Evolutionary conservation across 2,888 invertebrate species (phyloP).

Genomic region (Frankliniella fusca): DNA sequence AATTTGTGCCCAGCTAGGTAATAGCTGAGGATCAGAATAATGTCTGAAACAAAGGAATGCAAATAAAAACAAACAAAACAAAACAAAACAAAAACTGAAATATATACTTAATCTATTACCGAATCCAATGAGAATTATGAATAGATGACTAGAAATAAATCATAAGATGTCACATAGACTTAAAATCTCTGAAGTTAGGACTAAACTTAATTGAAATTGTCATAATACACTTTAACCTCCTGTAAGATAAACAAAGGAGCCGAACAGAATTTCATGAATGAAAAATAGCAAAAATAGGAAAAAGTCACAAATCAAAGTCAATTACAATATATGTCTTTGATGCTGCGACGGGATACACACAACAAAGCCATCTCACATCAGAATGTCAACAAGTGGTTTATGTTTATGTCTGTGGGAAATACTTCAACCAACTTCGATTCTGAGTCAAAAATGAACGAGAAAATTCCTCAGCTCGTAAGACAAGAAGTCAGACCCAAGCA

Average conservation of each 20-base stretch:
- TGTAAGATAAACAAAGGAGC: not conserved
- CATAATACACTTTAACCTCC: not conserved
- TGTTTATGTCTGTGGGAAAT: not conserved
- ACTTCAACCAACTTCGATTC: too few species aligned
- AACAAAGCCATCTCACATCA: too few species aligned
- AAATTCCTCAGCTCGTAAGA: not conserved
- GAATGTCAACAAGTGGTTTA: not conserved
- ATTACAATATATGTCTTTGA: not conserved
- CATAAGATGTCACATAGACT: not conserved
- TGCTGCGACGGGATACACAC: too few species aligned
- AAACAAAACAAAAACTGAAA: not conserved
- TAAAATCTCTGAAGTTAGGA: not conserved
- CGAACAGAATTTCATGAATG: not conserved
- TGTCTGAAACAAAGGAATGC: slow-evolving; percentile 49
- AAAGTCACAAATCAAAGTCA: not conserved
- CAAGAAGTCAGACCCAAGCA: not conserved
- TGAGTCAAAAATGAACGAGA: too few species aligned
- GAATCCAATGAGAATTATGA: not conserved
- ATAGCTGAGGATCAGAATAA: slow-evolving; percentile 56
- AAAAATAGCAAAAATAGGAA: not conserved
- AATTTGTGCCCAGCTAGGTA: slow-evolving; percentile 53
- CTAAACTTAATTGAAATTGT: not conserved
- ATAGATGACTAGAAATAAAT: not conserved
- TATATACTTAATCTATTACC: not conserved
- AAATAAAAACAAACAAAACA: not conserved